Evolutionary conservation across 2,797 vertebrate genomes (phyloP).

Genomic region (Alectoris magna): DNA sequence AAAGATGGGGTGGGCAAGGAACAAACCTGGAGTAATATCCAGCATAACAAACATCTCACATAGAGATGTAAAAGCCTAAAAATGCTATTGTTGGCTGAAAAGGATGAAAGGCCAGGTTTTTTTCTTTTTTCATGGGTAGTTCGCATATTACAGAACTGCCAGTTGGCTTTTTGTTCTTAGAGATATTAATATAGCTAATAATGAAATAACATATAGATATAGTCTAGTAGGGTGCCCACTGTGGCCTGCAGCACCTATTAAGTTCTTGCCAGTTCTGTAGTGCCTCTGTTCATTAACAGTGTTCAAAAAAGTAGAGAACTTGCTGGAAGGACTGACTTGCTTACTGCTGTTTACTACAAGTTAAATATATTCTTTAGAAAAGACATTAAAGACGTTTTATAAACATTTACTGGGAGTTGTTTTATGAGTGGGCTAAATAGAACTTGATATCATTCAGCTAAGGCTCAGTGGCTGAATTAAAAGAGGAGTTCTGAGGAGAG

Average conservation of each 20-base stretch:
- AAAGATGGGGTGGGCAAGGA: not conserved
- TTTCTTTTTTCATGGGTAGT: not conserved
- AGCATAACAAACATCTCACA: not conserved
- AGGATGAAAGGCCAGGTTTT: not conserved
- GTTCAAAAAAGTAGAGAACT: not conserved
- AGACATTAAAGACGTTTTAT: not conserved
- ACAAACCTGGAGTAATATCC: not conserved
- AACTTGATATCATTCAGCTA: not conserved
- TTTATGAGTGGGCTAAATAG: not conserved
- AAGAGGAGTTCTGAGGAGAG: not conserved
- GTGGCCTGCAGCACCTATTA: not conserved
- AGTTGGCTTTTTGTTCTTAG: not conserved
- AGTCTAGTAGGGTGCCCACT: not conserved
- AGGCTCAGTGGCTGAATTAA: not conserved
- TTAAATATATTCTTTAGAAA: not conserved
- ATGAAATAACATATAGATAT: not conserved
- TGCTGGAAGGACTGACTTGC: not conserved
- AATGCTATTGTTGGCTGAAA: not conserved
- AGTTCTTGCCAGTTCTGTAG: not conserved
- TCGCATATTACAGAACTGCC: not conserved
- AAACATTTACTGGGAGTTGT: not conserved
- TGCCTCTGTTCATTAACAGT: not conserved
- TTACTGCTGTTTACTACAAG: not conserved
- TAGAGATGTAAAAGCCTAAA: not conserved
- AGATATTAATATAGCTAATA: not conserved